Conservation (phyloP, 2,888 invertebrate genomes). For the Argynnis bischoffii region DNA sequence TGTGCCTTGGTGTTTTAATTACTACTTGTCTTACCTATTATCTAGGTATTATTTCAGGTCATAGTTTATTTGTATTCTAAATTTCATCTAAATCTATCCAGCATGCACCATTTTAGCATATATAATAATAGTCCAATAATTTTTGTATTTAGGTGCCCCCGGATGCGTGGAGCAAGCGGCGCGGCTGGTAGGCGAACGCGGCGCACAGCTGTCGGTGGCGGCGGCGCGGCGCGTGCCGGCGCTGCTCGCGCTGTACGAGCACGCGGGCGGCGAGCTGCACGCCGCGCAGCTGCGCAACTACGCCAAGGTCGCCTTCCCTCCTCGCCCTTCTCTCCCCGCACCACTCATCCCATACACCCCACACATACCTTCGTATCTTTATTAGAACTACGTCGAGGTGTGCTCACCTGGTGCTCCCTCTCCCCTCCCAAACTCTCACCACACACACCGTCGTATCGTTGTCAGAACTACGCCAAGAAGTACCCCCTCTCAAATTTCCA, state of each 20-base stretch:
- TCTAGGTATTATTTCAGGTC: no score
- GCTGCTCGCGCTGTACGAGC: constrained; percentile 93
- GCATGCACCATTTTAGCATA: no score
- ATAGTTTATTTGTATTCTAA: no score
- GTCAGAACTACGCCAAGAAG: no score
- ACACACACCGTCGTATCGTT: no score
- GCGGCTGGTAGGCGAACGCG: constrained; percentile 89
- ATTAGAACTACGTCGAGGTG: no score
- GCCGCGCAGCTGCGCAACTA: constrained; percentile 93
- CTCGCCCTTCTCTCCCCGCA: neutral
- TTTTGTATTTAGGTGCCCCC: constrained; percentile 58
- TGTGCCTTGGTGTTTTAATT: no score
- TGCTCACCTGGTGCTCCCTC: neutral
- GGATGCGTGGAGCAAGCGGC: constrained; percentile 92
- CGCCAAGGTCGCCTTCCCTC: constrained; percentile 84
- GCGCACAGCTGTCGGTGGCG: constrained; percentile 92
- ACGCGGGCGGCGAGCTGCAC: constrained; percentile 92
- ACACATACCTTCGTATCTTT: no score
- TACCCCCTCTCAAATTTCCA: no score
- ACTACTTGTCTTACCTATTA: no score
- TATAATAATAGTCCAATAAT: neutral
- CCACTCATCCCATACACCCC: no score
- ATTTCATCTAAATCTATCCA: no score
- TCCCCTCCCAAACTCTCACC: neutral
- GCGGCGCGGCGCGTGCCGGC: constrained; percentile 94